Percentiles rank a stretch among this genome's conserved stretches.
Evolutionary conservation across 2,888 invertebrate genomes (phyloP).

Genomic region (Dyspetes luteomarginatus): DNA sequence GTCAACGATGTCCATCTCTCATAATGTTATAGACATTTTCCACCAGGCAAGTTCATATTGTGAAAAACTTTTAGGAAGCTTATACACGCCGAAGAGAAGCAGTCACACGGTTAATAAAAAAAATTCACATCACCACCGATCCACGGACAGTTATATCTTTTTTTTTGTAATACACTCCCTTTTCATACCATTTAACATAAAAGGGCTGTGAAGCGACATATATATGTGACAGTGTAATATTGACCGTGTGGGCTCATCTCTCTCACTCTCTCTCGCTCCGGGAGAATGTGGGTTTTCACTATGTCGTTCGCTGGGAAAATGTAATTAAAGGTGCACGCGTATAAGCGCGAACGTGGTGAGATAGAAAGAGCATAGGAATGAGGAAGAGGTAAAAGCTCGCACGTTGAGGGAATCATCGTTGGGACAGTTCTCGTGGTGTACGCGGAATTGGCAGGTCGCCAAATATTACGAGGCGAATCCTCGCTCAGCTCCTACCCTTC

Average conservation of each 20-base stretch:
- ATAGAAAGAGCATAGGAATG: background rate
- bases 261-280: background rate
- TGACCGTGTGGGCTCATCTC: background rate
- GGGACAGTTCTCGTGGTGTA: constrained; percentile 36
- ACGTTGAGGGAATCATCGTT: constrained; percentile 8
- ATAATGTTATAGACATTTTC: no score
- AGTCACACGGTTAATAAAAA: background rate
- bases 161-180: constrained; percentile 8
- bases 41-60: background rate
- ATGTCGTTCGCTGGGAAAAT: constrained; percentile 45
- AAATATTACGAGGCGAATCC: constrained; percentile 55
- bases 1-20: no score
- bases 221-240: background rate
- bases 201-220: background rate
- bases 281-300: constrained; percentile 43
- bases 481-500: constrained; percentile 30
- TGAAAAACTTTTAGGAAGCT: background rate
- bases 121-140: background rate
- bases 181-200: background rate
- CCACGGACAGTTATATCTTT: background rate
- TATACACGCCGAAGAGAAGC: background rate
- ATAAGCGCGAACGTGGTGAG: constrained; percentile 3
- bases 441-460: constrained; percentile 54
- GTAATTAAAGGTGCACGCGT: constrained; percentile 57
- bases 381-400: background rate